Base-by-base conservation (phyloP, 2,888 invertebrate genomes). In the Agrotis puta region DNA sequence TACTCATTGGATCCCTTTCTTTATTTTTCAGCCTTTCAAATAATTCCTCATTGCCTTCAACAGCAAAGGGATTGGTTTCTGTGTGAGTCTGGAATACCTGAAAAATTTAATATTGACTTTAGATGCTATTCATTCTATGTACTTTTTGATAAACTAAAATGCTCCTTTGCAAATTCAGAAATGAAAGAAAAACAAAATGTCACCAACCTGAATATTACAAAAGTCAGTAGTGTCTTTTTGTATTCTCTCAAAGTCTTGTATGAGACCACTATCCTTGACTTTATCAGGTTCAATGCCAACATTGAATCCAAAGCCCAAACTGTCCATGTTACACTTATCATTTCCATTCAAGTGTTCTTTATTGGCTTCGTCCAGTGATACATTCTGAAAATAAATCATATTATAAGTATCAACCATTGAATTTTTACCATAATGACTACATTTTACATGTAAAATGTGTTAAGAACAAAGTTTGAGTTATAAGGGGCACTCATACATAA, bases 1-100 rank as follows among this genome's bases (percentile, higher is more conserved):
- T 97, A 78, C 97, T 97, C 97, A 97, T 97, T 20, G 97, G 97
- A 92, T 97, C 97, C 71, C 96, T 92, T 87, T 97, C 97, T 87
- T 97, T 97, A 82, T 95, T 96, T 89, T 96, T 96, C 78, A 96
- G 91, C 82, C 96, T 93, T 90, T 96, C 95, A 84, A 95, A 93
- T 67, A 96, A 88, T 87, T 95, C 96, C 82, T 96, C 94, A 85
- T 95, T 94, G 61, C 91, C 92, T 79, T 95, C 96, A 66, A 88
- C 83, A n/a, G 92, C 92, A 85, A 95, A 95, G 54, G 95, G 95
- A 90, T 95, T 95, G 78, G 93, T 93, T 91, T 96, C 95, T 83
- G 93, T 90, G 76, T 95, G 92, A 82, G 94, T 88, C 84, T 94
- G 95, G 89, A 94, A 94, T 86, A 96, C 95, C 95, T 96, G 91